A percentile compares a stretch with the other conserved stretches of the same genome.
Evolutionary conservation across 2,113 vertebrate species (phyloP).

Genomic region (Sigmodon hispidus): DNA sequence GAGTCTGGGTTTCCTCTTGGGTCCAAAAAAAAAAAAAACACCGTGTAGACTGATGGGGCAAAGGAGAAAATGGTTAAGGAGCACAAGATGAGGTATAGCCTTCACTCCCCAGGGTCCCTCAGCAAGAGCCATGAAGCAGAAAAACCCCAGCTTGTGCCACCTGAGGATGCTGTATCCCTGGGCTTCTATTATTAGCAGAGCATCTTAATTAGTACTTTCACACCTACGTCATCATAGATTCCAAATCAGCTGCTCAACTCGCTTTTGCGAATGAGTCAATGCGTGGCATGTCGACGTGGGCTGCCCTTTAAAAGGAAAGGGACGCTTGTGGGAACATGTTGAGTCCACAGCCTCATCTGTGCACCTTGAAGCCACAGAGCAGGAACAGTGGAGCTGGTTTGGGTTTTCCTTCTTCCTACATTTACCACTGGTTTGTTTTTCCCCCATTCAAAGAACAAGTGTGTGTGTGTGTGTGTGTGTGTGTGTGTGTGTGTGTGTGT

Average conservation of each 20-base stretch:
- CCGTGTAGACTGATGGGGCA: neutral
- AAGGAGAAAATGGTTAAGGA: neutral
- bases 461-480: neutral
- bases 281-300: rapidly evolving
- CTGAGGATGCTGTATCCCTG: neutral
- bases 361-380: neutral
- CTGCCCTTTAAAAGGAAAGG: neutral
- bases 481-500: neutral
- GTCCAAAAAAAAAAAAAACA: neutral
- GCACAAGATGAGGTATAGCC: neutral
- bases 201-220: neutral
- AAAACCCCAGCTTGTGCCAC: neutral
- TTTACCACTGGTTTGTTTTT: neutral
- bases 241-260: neutral
- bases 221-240: neutral
- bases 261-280: neutral
- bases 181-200: neutral
- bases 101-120: neutral
- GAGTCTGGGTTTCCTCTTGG: neutral
- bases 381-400: rapidly evolving
- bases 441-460: neutral
- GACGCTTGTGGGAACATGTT: rapidly evolving
- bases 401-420: neutral
- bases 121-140: neutral
- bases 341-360: neutral